These are phyloP conservation scores for Megalonaias nervosa DNA, from an alignment of 1,140 invertebrate species.

Conservation along the genomic window DNA sequence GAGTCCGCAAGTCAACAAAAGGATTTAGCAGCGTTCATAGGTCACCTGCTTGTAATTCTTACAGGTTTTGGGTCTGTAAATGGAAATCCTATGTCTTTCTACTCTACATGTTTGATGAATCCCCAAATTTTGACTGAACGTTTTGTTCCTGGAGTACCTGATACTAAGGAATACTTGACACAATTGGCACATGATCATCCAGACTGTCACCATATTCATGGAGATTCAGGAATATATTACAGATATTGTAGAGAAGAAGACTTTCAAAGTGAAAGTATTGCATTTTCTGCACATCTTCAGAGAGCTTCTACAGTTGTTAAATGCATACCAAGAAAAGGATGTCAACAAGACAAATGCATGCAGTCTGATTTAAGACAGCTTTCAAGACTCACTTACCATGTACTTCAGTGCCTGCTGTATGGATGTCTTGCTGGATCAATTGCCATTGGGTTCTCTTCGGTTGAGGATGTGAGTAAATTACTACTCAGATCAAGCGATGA, in stretches of 20 bases:
- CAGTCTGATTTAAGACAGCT: too few species aligned
- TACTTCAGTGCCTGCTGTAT: neutral
- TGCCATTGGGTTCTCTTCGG: neutral
- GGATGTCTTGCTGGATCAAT: conserved; percentile 11
- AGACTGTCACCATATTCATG: neutral
- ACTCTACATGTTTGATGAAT: neutral
- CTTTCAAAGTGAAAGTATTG: neutral
- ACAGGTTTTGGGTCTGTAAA: neutral
- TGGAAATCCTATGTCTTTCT: neutral
- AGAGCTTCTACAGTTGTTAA: too few species aligned
- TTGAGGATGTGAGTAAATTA: neutral
- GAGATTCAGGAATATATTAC: neutral
- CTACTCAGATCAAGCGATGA: neutral
- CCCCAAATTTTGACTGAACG: neutral
- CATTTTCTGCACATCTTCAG: neutral
- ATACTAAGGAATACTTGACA: neutral
- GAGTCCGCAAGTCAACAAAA: conserved; percentile 9
- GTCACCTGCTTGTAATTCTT: neutral
- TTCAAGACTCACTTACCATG: too few species aligned
- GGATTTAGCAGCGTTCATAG: conserved; percentile 8
- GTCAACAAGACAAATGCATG: too few species aligned
- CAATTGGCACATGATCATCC: neutral
- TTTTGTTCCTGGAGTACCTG: conserved; percentile 5
- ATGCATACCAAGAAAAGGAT: too few species aligned
- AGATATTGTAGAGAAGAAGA: neutral